Evolutionary conservation across 2,113 vertebrate genomes (phyloP), one percentile per base, ranked within the genome.

Genomic region (Prunella himalayana): DNA sequence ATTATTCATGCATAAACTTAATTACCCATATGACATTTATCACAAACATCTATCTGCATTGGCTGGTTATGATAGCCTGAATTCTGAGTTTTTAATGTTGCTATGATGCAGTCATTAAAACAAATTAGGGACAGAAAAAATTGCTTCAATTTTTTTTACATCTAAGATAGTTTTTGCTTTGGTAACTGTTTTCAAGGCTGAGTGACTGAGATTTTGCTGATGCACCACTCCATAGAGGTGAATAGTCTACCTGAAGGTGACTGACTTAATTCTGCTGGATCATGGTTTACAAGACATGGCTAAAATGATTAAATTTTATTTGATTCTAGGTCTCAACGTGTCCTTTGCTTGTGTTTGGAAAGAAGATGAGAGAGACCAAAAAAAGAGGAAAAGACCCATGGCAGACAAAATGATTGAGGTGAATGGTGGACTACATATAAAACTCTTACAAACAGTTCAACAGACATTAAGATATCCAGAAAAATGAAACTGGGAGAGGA

Each of bases 1-100:
- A 95, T 96, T 86, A 87, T 68, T 96, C 66, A 91, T 85, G 81
- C 89, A 82, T 82, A 81, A 94, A 82, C 57, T 95, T 93, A 96
- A 96, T 92, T 95, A 90, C 47, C n/a, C 81, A 19, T 71, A 59
- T 82, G 84, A 90, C 86, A 95, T 93, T 90, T 92, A 93, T 79
- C 73, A 68, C 35, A 93, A 93, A 86, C 44, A 65, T 87, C 47
- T 89, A 17, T 70, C 41, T 73, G 35, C 49, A 35, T 31, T 89
- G 57, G 28, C 25, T 86, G 56, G 44, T 60, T 92, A 79, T 30
- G 50, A 73, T 50, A 87, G 64, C 45, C 90, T 94, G 76, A 94
- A 71, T 33, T 35, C 57, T 80, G 35, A 92, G 50, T n/a, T 91
- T 76, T 94, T 73, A 94, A 83, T 71, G 39, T 42, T 61, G 35